Base-by-base conservation (phyloP, 2,797 vertebrate genomes). In the Centroberyx gerrardi region DNA sequence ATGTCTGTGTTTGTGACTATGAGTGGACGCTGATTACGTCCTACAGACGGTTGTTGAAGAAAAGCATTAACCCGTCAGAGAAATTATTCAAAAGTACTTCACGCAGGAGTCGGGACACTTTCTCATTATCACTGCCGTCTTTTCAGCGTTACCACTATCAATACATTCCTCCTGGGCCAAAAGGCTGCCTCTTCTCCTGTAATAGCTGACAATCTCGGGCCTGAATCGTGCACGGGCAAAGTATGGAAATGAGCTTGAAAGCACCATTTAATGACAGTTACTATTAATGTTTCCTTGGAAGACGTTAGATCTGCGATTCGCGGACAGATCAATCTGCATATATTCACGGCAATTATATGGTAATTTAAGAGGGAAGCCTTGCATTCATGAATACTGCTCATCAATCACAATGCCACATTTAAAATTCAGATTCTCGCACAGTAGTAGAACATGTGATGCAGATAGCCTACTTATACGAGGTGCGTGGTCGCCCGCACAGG, bases 321-420 rank as follows among this genome's bases (percentile, higher is more conserved):
- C 9, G 42, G 80, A 80, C 69, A 72, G 83, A 92, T 82, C 83
- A 86, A 86, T 88, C 85, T 92, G 87, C 88, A 93, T 89, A 88
- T 84, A 87, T 88, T 80, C 81, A 83, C 48, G 49, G 68, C 64
- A 87, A 90, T 91, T 87, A 83, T 80, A 87, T 89, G 83, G 61
- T 88, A 84, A 90, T 92, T 86, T 78, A 72, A 82, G 66, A 81
- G 60, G 62, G 54, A 84, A 86, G 68, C 62, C 74, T 83, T 72
- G 81, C 68, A 66, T 90, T 90, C 86, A 85, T 84, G 80, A 89
- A 87, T 87, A 79, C 83, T 33, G 59, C 78, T 90, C 87, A 89
- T 91, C 90, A 89, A 90, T 91, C 91, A 92, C 82, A 81, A 80
- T 68, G 81, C 53, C 65, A 67, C 71, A 85, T 89, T 86, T 86